Conservation (phyloP, 2,888 invertebrate genomes). For the Pollenia angustigena region DNA sequence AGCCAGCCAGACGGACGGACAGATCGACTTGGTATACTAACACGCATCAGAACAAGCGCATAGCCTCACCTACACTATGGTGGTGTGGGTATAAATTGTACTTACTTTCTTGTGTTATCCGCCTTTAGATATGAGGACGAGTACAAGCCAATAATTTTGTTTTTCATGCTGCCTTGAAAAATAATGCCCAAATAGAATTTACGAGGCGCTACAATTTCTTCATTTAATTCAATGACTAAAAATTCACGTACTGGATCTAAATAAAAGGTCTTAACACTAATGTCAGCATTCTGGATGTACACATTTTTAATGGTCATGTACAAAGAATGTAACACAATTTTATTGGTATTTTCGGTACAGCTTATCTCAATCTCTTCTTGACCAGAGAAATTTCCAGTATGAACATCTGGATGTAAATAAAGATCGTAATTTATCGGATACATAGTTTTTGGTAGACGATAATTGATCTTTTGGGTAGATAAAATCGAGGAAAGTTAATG, state of each 20-base stretch:
- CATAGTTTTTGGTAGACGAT: conserved; percentile 86
- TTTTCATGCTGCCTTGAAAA: conserved; percentile 88
- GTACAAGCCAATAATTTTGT: conserved; percentile 91
- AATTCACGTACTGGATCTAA: conserved; percentile 79
- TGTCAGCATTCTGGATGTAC: conserved; percentile 69
- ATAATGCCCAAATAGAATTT: conserved; percentile 75
- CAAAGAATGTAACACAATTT: conserved; percentile 87
- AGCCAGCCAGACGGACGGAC: no score
- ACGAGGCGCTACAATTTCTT: conserved; percentile 71
- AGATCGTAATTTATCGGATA: conserved; percentile 89
- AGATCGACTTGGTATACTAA: no score
- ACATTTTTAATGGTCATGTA: conserved; percentile 84
- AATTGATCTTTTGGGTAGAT: conserved; percentile 76
- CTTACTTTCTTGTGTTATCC: conserved; percentile 78
- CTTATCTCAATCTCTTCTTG: conserved; percentile 85
- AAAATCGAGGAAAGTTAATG: background rate
- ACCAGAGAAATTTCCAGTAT: conserved; percentile 86
- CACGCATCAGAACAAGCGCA: no score
- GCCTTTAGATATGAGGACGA: conserved; percentile 87
- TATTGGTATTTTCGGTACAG: conserved; percentile 84
- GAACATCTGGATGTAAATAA: conserved; percentile 87
- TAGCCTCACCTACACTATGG: no score
- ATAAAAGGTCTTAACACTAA: conserved; percentile 72
- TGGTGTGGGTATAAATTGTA: background rate
- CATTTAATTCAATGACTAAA: conserved; percentile 78